Evolutionary conservation across 2,888 invertebrate genomes (phyloP), one percentile per base, ranked within the genome.

Genomic region (Lasioglossum lativentre): DNA sequence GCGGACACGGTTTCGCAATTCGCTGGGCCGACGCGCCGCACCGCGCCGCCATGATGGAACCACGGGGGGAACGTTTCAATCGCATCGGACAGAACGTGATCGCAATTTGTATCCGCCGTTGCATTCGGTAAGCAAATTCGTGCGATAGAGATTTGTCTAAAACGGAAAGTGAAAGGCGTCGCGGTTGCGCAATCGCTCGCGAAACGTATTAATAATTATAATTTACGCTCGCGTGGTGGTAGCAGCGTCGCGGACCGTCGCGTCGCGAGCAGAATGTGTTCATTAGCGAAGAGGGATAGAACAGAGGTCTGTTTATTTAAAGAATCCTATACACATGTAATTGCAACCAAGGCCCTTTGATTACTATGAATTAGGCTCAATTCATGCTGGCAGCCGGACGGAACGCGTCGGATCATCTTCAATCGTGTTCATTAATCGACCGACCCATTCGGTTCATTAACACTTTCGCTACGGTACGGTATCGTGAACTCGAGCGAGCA

Each of bases 91-190:
- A 38, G 5, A 6, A 63, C 6, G 68, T n/a, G 16, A 45, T 27
- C 2, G 63, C 52, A 75, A 75, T 68, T 83, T 45, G 63, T 47
- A 38, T 12, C n/a, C 73, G 52, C 45, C 79, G 74, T 42, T 59
- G 63, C 52, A 14, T 10, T 34, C 38, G 27, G 42, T 16, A 63
- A 8, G 76, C 47, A 85, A 86, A 85, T 78, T 71, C 56, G 68
- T 47, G 42, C 23, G 70, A 79, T 77, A 42, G 56, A 52, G 85
- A 77, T 85, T 85, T 73, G 68, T 85, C 85, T 78, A 76, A 85
- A 45, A 80, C 59, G 30, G 78, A 86, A 85, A 85, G 86, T 85
- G 85, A 86, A 86, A 86, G 85, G 86, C 27, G 38, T 12, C 63
- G 16, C 6, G 16, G 56, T 85, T 86, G 45, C 72, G 75, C 42